A percentile compares a stretch with the other conserved stretches of the same genome.
phyloP scores from a whole-genome alignment of 2,888 invertebrate genomes.

The Melipona beecheii region DNA sequence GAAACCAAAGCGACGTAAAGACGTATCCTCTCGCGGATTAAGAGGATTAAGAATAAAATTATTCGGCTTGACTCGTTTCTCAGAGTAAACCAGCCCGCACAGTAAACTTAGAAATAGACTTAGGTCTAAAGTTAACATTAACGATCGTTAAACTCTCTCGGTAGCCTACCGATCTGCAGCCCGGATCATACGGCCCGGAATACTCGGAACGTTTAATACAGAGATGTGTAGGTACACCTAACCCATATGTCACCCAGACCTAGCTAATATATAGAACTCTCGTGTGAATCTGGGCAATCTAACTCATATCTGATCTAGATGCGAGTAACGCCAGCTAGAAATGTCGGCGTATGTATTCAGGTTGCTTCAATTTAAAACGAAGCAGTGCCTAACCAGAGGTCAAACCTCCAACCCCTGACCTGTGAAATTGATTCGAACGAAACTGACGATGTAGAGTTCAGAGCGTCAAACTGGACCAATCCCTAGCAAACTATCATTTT shows the following conservation, averaged over 20 bases:
- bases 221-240: conserved; percentile 46
- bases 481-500: no score
- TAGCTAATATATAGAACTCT: conserved; percentile 21
- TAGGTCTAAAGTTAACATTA: no score
- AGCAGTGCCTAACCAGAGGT: background rate
- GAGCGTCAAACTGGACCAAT: no score
- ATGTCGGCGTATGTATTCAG: conserved; percentile 1
- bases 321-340: conserved; percentile 1
- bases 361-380: background rate
- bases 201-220: conserved; percentile 35
- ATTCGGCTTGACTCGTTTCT: background rate
- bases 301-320: conserved; percentile 49
- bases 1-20: no score
- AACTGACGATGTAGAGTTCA: no score
- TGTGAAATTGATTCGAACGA: no score
- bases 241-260: conserved; percentile 44
- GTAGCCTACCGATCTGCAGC: conserved; percentile 36
- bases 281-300: conserved; percentile 42
- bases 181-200: conserved; percentile 27
- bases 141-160: no score
- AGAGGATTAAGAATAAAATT: background rate
- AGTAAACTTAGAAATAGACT: no score
- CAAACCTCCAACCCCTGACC: background rate
- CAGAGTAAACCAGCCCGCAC: background rate
- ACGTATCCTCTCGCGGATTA: no score